phyloP scores from a whole-genome alignment of 1,140 invertebrate genomes.

The Aphaenogaster rudis region DNA sequence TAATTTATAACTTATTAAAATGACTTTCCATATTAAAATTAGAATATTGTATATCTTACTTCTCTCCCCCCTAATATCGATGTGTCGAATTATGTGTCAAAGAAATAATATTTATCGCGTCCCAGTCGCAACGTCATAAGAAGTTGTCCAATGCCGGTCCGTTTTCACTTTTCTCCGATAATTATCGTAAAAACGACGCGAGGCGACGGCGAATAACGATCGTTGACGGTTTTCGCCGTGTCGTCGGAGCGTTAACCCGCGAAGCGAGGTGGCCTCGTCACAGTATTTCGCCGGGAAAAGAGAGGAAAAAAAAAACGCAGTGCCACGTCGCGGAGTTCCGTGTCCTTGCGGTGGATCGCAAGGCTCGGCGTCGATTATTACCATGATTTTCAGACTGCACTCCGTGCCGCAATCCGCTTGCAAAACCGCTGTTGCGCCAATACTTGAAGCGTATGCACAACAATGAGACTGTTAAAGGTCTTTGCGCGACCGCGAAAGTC shows the following conservation, averaged over 20 bases:
- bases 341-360: conserved; percentile 79
- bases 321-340: conserved; percentile 77
- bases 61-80: no score
- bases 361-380: conserved; percentile 78
- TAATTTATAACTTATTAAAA: background rate
- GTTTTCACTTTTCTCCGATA: background rate
- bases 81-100: background rate
- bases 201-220: background rate
- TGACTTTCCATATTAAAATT: background rate
- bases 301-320: conserved; percentile 66
- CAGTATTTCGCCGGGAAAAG: conserved; percentile 76
- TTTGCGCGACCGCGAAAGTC: conserved; percentile 22
- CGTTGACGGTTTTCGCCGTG: background rate
- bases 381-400: conserved; percentile 81
- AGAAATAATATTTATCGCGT: background rate
- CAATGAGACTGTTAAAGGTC: conserved; percentile 34
- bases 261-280: conserved; percentile 73
- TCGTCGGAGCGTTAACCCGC: conserved; percentile 51
- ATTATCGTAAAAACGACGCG: background rate
- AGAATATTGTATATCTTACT: background rate
- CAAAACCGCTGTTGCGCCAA: conserved; percentile 81
- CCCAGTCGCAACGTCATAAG: no score
- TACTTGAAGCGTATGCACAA: conserved; percentile 60
- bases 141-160: background rate
- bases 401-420: conserved; percentile 81